phyloP scores from a whole-genome alignment of 2,888 invertebrate genomes.

The Lycia hirtaria region DNA sequence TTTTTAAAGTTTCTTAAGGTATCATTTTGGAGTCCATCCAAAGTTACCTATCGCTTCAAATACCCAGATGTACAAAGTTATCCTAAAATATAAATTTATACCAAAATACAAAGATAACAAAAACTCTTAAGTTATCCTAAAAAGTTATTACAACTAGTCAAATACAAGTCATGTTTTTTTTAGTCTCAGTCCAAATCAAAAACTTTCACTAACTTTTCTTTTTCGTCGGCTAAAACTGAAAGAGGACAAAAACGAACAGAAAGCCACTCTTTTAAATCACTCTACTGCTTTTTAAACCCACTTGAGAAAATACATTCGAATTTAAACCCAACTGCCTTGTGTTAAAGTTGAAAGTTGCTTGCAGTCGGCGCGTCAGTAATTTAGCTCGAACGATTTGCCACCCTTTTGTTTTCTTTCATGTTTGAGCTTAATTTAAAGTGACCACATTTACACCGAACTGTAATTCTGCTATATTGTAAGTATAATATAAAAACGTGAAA shows the following conservation, averaged over 20 bases:
- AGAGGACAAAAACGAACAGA: constrained; percentile 5
- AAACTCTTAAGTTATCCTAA: too few relatives aligned
- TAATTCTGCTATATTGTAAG: too few relatives aligned
- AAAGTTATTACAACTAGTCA: too few relatives aligned
- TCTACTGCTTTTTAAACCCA: neutral
- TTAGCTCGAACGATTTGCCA: constrained; percentile 53
- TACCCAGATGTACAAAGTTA: too few relatives aligned
- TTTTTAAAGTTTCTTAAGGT: too few relatives aligned
- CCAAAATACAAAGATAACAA: too few relatives aligned
- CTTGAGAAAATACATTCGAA: constrained; percentile 12
- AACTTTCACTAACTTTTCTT: neutral
- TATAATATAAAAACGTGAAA: too few relatives aligned
- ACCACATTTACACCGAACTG: constrained; percentile 41
- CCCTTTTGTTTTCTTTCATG: constrained; percentile 52
- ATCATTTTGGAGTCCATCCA: too few relatives aligned
- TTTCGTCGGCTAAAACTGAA: neutral
- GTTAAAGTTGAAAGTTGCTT: constrained; percentile 45
- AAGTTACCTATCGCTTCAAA: too few relatives aligned
- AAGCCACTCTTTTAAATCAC: constrained; percentile 26
- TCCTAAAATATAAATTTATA: too few relatives aligned
- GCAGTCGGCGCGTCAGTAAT: constrained; percentile 41
- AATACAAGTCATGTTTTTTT: too few relatives aligned
- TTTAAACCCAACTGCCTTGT: constrained; percentile 38
- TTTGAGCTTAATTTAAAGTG: constrained; percentile 44
- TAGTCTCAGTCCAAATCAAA: neutral